Percentiles rank a stretch among this genome's conserved stretches.
Evolutionary conservation across 1,140 invertebrate species (phyloP).

Genomic region (Euwallacea similis): DNA sequence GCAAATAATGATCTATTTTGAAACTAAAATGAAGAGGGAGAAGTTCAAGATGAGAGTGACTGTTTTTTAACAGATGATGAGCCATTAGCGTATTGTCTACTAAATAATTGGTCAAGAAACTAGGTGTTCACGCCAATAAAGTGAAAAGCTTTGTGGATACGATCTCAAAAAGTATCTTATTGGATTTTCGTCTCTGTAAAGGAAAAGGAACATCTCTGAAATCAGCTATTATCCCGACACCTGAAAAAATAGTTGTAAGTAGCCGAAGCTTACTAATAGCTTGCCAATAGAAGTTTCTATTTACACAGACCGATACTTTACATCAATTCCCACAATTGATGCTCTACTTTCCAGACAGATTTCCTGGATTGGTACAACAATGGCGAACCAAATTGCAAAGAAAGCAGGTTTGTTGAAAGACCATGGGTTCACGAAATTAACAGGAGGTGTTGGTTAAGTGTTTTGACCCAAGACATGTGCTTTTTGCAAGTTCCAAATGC

Average conservation of each 20-base stretch:
- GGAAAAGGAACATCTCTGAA: constrained; percentile 7
- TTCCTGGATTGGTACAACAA: constrained; percentile 31
- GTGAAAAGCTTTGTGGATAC: constrained; percentile 34
- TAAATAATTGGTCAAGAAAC: no score
- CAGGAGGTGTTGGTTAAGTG: constrained; percentile 18
- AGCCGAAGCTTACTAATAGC: constrained; percentile 30
- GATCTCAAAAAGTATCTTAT: no score
- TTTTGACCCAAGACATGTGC: constrained; percentile 20
- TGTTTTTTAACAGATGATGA: no score
- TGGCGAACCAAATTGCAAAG: constrained; percentile 25
- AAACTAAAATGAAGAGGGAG: no score
- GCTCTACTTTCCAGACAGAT: constrained; percentile 18
- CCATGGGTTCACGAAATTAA: constrained; percentile 23
- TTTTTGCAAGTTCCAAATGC: constrained; percentile 23
- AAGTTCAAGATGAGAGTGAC: no score
- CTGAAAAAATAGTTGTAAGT: constrained; percentile 17
- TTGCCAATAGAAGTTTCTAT: constrained; percentile 24
- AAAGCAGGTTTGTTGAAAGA: constrained; percentile 21
- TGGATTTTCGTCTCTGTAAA: constrained; percentile 6
- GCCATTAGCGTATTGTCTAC: no score
- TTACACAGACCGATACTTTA: constrained; percentile 33
- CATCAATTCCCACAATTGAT: constrained; percentile 36
- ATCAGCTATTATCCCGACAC: neutral
- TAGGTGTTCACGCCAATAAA: no score
- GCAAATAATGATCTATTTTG: no score